Evolutionary conservation across 2,113 vertebrate genomes (phyloP).

Genomic region (Rissa tridactyla): DNA sequence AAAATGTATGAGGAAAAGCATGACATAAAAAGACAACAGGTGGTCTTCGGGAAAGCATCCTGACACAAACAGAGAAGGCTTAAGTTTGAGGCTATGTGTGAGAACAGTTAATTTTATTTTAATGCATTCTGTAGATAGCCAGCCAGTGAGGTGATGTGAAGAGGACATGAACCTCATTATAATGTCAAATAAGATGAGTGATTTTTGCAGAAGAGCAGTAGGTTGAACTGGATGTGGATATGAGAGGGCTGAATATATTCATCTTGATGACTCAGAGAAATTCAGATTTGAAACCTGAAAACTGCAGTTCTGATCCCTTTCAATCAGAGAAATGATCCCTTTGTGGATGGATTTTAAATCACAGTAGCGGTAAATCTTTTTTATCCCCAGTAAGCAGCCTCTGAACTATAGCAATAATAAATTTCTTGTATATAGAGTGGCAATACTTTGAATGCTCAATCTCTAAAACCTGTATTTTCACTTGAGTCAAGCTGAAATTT

Average conservation of each 20-base stretch:
- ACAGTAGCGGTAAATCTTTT: not conserved
- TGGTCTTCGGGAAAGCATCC: slow-evolving; percentile 9
- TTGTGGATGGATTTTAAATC: slow-evolving; percentile 11
- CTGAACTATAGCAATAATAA: not conserved
- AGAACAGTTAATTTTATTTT: not conserved
- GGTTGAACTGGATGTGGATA: not conserved
- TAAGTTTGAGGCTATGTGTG: not conserved
- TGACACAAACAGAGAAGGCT: not conserved
- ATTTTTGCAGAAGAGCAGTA: not conserved
- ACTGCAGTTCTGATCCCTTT: not conserved
- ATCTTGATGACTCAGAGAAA: slow-evolving; percentile 3
- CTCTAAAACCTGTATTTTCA: not conserved
- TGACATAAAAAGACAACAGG: not conserved
- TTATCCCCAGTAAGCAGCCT: not conserved
- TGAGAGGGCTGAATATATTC: not conserved
- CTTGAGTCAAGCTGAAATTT: not conserved
- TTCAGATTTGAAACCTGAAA: slow-evolving; percentile 2
- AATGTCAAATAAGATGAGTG: slow-evolving; percentile 12
- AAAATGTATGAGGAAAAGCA: not conserved
- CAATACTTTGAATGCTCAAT: not conserved
- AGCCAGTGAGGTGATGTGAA: not conserved
- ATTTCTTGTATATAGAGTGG: not conserved
- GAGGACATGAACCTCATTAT: not conserved
- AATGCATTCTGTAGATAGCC: not conserved
- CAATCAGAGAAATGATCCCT: not conserved